Percentiles rank a stretch among this genome's conserved stretches.
These are phyloP conservation scores for Scaptomyza reducta DNA, from an alignment of 2,888 invertebrate genomes.

Conservation along the genomic window DNA sequence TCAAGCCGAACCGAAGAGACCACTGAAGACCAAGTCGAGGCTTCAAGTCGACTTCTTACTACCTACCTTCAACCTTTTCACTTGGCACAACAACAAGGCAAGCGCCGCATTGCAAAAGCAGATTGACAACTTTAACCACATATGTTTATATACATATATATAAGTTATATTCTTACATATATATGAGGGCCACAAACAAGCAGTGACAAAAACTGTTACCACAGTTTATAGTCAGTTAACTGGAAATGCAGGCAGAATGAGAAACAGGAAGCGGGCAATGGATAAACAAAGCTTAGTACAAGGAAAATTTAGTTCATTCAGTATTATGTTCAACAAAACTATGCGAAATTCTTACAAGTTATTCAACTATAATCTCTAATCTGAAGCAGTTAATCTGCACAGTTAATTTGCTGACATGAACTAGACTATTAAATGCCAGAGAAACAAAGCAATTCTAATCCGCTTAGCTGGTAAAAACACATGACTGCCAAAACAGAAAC, in stretches of 20 bases:
- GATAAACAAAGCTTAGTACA: conserved; percentile 10
- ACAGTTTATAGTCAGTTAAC: conserved; percentile 3
- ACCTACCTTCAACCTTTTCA: conserved; percentile 73
- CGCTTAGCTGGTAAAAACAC: conserved; percentile 10
- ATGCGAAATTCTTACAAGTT: conserved; percentile 33
- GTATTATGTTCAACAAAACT: background rate
- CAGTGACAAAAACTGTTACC: conserved; percentile 16
- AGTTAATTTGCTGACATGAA: conserved; percentile 47
- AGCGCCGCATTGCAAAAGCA: conserved; percentile 30
- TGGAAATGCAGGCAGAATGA: conserved; percentile 7
- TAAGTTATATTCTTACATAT: background rate
- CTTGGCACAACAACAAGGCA: conserved; percentile 27
- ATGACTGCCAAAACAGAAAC: conserved; percentile 27
- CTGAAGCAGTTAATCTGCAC: conserved; percentile 71
- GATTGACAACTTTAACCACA: conserved; percentile 33
- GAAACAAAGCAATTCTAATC: conserved; percentile 6
- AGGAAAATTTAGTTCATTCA: conserved; percentile 15
- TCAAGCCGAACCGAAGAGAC: conserved; percentile 42
- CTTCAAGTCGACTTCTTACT: conserved; percentile 26
- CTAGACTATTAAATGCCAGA: conserved; percentile 45
- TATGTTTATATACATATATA: background rate
- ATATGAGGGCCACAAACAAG: conserved; percentile 10
- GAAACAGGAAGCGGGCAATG: conserved; percentile 24
- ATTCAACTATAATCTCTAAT: conserved; percentile 50
- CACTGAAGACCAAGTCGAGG: conserved; percentile 20